These are phyloP conservation scores for Leistus spinibarbis DNA, from an alignment of 2,888 invertebrate genomes.

Conservation along the genomic window DNA sequence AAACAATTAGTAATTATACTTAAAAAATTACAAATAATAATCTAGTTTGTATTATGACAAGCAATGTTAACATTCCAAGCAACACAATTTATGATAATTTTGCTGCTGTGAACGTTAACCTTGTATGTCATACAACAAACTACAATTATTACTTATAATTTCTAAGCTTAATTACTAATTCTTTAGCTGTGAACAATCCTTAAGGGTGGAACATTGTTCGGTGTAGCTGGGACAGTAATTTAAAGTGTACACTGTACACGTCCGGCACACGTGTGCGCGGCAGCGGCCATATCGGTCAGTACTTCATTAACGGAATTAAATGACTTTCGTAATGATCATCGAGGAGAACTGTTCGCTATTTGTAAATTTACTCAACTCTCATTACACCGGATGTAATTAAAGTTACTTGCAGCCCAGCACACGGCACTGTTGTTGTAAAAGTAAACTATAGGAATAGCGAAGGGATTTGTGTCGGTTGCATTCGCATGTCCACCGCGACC, in stretches of 20 bases:
- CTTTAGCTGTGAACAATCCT: too few species aligned
- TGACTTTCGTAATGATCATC: slow-evolving; percentile 35
- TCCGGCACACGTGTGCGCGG: slow-evolving; percentile 16
- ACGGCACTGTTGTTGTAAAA: neutral
- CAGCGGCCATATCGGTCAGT: slow-evolving; percentile 21
- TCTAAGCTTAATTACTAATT: too few species aligned
- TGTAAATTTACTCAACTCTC: slow-evolving; percentile 32
- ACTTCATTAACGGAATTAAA: slow-evolving; percentile 37
- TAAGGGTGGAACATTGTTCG: neutral
- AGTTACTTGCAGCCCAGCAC: slow-evolving; percentile 3
- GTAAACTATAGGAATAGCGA: neutral
- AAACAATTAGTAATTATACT: too few species aligned
- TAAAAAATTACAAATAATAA: too few species aligned
- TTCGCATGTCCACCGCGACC: neutral
- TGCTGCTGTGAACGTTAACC: too few species aligned
- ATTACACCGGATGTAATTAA: slow-evolving; percentile 32
- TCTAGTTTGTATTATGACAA: too few species aligned
- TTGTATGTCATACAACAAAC: too few species aligned
- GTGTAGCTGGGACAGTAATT: slow-evolving; percentile 16
- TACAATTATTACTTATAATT: too few species aligned
- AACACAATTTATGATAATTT: too few species aligned
- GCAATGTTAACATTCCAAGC: too few species aligned
- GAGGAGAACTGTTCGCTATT: slow-evolving; percentile 25
- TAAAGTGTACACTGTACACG: slow-evolving; percentile 23
- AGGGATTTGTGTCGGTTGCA: neutral